Evolutionary conservation across 2,797 vertebrate species (phyloP).

Genomic region (Fistularia commersonii): DNA sequence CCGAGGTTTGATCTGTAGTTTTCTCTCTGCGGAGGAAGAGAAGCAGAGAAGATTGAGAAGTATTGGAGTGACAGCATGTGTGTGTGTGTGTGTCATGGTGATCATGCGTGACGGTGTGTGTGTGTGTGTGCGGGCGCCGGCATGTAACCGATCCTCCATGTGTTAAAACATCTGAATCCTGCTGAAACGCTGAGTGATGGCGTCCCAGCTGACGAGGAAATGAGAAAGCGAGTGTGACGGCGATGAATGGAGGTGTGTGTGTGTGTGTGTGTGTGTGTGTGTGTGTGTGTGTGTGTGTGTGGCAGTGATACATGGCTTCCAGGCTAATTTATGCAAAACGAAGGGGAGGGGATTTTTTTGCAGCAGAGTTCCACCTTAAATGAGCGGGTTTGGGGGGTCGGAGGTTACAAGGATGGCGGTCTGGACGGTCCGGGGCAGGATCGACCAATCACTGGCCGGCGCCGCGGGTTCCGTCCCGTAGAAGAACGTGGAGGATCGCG

Average conservation of each 20-base stretch:
- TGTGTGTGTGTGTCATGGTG: background rate
- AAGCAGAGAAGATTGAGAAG: background rate
- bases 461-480: no score
- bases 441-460: no score
- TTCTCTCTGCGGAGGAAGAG: constrained; percentile 49
- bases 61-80: background rate
- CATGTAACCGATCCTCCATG: constrained; percentile 16
- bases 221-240: constrained; percentile 38
- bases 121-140: constrained; percentile 6
- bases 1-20: constrained; percentile 69
- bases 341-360: constrained; percentile 75
- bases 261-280: constrained; percentile 10
- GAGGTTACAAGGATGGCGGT: background rate
- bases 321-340: constrained; percentile 80
- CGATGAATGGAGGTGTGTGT: constrained; percentile 39
- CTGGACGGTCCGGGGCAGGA: background rate
- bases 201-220: constrained; percentile 64
- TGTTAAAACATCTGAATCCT: constrained; percentile 14
- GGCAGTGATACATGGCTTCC: constrained; percentile 70
- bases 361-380: constrained; percentile 10
- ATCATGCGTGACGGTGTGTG: background rate
- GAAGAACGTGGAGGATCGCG: no score
- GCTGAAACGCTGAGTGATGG: constrained; percentile 57
- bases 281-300: no score
- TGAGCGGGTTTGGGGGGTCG: background rate